phyloP scores from a whole-genome alignment of 2,888 invertebrate species.

The Drosophila basisetae region DNA sequence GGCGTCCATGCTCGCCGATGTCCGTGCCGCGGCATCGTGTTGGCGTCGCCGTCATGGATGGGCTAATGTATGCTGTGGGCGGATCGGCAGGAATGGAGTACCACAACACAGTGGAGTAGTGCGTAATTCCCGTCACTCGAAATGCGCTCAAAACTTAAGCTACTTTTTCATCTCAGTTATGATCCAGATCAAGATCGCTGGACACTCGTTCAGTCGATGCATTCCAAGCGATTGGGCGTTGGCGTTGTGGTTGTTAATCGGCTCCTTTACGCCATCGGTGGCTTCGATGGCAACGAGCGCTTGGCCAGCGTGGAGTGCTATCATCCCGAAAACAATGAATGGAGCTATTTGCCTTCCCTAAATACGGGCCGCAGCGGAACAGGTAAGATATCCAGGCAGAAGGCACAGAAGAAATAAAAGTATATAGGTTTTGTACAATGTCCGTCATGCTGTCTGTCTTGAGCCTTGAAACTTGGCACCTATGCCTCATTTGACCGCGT shows the following conservation, averaged over 20 bases:
- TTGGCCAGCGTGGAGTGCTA: conserved; percentile 94
- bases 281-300: conserved; percentile 93
- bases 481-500: background rate
- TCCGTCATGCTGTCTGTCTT: background rate
- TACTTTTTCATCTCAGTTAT: conserved; percentile 86
- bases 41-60: conserved; percentile 97
- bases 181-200: conserved; percentile 89
- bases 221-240: conserved; percentile 88
- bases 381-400: conserved; percentile 86
- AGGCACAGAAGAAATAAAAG: background rate
- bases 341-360: conserved; percentile 93
- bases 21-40: conserved; percentile 94
- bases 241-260: conserved; percentile 92
- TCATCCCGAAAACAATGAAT: conserved; percentile 96
- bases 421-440: background rate
- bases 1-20: conserved; percentile 95
- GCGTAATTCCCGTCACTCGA: conserved; percentile 68
- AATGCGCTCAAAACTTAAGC: background rate
- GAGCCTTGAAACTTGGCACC: background rate
- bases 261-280: conserved; percentile 93
- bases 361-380: conserved; percentile 92
- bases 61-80: conserved; percentile 95
- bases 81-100: conserved; percentile 94
- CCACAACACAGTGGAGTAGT: conserved; percentile 96
- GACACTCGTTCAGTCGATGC: conserved; percentile 88